Conservation (phyloP, 2,113 vertebrate species). For the Cyphomyrus plagiostoma region DNA sequence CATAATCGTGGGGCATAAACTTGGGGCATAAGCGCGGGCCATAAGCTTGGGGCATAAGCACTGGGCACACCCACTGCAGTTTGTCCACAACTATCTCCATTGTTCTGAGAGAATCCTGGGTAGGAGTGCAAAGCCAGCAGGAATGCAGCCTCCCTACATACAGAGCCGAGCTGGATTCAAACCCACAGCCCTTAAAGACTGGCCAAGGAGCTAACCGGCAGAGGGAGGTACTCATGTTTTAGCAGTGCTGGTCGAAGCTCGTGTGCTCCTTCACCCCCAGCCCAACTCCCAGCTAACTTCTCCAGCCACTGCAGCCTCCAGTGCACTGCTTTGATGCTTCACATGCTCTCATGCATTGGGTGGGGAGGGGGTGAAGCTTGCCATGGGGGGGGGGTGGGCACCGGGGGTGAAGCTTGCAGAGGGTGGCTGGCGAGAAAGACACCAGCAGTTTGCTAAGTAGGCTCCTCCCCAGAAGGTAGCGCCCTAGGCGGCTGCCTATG, state of each 20-base stretch:
- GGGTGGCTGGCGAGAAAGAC: neutral
- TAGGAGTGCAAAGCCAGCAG: neutral
- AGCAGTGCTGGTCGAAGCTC: neutral
- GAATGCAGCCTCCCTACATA: neutral
- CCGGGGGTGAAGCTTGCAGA: neutral
- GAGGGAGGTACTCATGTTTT: neutral
- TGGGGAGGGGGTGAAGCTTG: neutral
- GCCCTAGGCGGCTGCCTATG: neutral
- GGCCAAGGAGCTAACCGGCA: neutral
- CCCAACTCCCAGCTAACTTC: neutral
- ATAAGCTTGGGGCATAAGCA: neutral
- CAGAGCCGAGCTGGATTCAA: neutral
- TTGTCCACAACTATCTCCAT: neutral
- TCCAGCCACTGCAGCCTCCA: no score
- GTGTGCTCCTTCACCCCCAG: neutral
- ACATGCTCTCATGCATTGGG: neutral
- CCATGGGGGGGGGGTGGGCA: neutral
- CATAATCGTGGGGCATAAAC: accelerated
- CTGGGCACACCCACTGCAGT: neutral
- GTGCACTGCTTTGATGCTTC: neutral
- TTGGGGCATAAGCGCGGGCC: neutral
- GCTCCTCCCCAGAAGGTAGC: neutral
- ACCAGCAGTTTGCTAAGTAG: neutral
- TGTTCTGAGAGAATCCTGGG: neutral
- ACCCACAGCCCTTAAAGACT: neutral